Conservation (phyloP, 2,797 vertebrate genomes). For the Tarsius wallacei region DNA sequence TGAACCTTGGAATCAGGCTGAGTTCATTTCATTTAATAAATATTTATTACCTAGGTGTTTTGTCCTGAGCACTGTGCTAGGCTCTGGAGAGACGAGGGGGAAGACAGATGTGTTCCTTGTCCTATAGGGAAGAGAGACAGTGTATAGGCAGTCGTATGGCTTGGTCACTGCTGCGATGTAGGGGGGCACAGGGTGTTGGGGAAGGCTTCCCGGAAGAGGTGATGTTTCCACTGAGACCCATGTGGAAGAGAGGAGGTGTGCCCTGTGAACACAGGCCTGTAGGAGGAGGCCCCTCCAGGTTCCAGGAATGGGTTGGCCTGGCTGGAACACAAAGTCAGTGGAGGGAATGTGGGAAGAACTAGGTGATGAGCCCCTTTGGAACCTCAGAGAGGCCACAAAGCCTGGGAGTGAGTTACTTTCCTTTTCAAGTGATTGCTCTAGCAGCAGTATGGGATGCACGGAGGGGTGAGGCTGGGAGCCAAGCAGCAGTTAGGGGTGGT, state of each 20-base stretch:
- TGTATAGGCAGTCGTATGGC: neutral
- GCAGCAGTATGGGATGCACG: no score
- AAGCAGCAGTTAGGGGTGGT: neutral
- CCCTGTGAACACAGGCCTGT: neutral
- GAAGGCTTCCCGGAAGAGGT: neutral
- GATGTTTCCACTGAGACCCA: neutral
- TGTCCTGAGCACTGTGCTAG: rapidly evolving
- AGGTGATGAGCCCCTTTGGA: neutral
- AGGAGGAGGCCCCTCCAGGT: neutral
- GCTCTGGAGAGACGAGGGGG: neutral
- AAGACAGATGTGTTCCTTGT: neutral
- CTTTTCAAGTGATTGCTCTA: neutral
- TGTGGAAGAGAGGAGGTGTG: rapidly evolving
- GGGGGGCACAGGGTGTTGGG: neutral
- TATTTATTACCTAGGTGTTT: neutral
- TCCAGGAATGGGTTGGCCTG: neutral
- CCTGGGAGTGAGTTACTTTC: neutral
- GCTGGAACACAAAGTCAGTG: neutral
- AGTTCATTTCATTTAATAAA: neutral
- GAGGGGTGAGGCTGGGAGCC: neutral
- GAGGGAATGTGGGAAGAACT: neutral
- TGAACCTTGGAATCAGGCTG: neutral
- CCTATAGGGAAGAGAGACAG: neutral
- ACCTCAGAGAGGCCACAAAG: neutral
- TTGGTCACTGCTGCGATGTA: neutral